These are phyloP conservation scores for Campoletis sonorensis DNA, from an alignment of 1,140 invertebrate genomes.

Conservation along the genomic window DNA sequence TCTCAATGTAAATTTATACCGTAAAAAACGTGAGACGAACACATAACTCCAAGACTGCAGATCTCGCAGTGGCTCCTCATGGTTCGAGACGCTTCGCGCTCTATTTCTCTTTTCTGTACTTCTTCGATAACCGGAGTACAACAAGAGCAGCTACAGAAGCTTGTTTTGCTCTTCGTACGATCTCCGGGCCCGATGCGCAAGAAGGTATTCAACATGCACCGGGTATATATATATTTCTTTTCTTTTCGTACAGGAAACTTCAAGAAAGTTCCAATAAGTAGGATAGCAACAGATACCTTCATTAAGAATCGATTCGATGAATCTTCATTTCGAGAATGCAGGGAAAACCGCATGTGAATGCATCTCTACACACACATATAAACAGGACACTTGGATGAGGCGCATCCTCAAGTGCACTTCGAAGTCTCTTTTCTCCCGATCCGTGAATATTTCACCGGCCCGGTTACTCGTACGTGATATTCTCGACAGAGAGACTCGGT, in stretches of 20 bases:
- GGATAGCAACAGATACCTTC: too few relatives aligned
- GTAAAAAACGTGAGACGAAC: slow-evolving; percentile 1
- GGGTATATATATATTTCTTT: too few relatives aligned
- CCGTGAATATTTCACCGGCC: slow-evolving; percentile 7
- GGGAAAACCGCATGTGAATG: background rate
- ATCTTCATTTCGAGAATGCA: too few relatives aligned
- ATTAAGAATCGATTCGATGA: too few relatives aligned
- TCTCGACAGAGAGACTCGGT: slow-evolving; percentile 59
- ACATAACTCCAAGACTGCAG: background rate
- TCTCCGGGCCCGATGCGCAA: background rate
- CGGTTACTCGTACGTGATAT: slow-evolving; percentile 53
- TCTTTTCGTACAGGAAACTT: too few relatives aligned
- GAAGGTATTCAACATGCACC: background rate
- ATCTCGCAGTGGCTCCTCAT: background rate
- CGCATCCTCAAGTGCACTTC: background rate
- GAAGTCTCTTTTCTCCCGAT: background rate
- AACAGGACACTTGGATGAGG: background rate
- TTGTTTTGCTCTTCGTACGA: slow-evolving; percentile 7
- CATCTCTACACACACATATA: background rate
- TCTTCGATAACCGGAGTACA: background rate
- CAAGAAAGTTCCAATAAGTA: too few relatives aligned
- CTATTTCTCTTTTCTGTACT: background rate
- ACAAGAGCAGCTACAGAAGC: background rate
- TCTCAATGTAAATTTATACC: too few relatives aligned
- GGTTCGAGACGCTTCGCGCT: background rate